These are phyloP conservation scores for Anarsia innoxiella DNA, from an alignment of 2,888 invertebrate genomes.

Conservation along the genomic window DNA sequence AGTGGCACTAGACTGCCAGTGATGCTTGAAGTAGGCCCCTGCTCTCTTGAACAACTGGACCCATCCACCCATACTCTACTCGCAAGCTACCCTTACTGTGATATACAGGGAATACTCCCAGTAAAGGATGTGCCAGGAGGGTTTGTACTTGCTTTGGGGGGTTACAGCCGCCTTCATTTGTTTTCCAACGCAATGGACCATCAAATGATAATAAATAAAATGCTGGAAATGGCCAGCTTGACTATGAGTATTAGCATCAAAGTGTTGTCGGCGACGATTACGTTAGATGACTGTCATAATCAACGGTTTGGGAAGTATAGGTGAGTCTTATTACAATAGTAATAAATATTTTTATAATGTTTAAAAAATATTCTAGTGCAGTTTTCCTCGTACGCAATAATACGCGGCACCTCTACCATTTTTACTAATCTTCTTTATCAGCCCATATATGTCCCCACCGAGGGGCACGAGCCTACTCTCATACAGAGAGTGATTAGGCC, in stretches of 20 bases:
- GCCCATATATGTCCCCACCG: no score
- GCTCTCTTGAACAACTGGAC: slow-evolving; percentile 93
- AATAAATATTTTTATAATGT: no score
- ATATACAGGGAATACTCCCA: slow-evolving; percentile 72
- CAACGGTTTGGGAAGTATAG: slow-evolving; percentile 95
- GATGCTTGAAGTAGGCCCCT: slow-evolving; percentile 92
- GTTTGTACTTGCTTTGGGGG: slow-evolving; percentile 92
- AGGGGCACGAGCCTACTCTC: no score
- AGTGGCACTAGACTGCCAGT: slow-evolving; percentile 92
- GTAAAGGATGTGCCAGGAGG: slow-evolving; percentile 94
- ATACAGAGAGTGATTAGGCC: no score
- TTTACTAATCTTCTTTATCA: no score
- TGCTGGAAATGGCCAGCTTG: slow-evolving; percentile 86
- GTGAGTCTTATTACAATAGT: slow-evolving; percentile 56
- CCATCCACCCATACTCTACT: slow-evolving; percentile 87
- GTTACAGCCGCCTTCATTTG: slow-evolving; percentile 92
- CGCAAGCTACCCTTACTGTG: slow-evolving; percentile 74
- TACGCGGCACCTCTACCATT: no score
- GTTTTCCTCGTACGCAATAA: no score
- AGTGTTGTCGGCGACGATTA: slow-evolving; percentile 87
- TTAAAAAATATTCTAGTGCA: no score
- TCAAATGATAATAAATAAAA: slow-evolving; percentile 90
- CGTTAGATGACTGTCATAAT: slow-evolving; percentile 88
- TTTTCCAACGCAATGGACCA: slow-evolving; percentile 88
- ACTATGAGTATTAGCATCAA: slow-evolving; percentile 90